A percentile compares a stretch with the other conserved stretches of the same genome.
phyloP scores from a whole-genome alignment of 2,797 vertebrate genomes.

The Huso huso region DNA sequence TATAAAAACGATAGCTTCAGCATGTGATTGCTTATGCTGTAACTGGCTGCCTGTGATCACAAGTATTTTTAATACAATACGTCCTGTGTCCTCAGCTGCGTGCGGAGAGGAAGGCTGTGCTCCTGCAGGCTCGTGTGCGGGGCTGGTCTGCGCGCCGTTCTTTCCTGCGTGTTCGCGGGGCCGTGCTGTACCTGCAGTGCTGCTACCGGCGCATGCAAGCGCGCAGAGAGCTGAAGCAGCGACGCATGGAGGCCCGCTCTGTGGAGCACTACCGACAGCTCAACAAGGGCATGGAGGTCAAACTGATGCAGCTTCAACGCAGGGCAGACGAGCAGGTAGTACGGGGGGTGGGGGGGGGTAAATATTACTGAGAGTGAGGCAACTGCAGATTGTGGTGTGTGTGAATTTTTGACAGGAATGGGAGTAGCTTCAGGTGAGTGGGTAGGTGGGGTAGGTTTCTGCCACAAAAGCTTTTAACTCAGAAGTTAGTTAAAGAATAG shows the following conservation, averaged over 20 bases:
- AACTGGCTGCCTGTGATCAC: not conserved
- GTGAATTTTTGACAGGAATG: not conserved
- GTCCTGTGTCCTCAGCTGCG: conserved; percentile 28
- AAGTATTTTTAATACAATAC: not conserved
- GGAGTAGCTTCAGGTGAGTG: not conserved
- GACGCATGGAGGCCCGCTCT: conserved; percentile 57
- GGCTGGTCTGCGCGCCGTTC: conserved; percentile 53
- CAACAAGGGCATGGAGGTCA: conserved; percentile 70
- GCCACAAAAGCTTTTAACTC: not conserved
- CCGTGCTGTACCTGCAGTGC: conserved; percentile 59
- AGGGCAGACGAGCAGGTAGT: conserved; percentile 59
- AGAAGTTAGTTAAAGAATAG: no score
- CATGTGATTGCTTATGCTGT: not conserved
- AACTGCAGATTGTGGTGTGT: not conserved
- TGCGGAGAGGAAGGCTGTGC: conserved; percentile 41
- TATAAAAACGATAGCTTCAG: not conserved
- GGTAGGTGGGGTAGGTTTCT: not conserved
- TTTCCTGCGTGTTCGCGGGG: conserved; percentile 38
- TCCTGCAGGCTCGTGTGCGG: conserved; percentile 52
- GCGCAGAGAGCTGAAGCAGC: conserved; percentile 46
- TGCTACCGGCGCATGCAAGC: conserved; percentile 61
- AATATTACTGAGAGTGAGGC: not conserved
- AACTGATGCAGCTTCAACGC: conserved; percentile 66
- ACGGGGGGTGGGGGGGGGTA: no score
- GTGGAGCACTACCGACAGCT: conserved; percentile 63